Percentiles rank a stretch among this genome's conserved stretches.
Conservation (phyloP, 2,888 invertebrate species). For the Itoplectis maculator region DNA sequence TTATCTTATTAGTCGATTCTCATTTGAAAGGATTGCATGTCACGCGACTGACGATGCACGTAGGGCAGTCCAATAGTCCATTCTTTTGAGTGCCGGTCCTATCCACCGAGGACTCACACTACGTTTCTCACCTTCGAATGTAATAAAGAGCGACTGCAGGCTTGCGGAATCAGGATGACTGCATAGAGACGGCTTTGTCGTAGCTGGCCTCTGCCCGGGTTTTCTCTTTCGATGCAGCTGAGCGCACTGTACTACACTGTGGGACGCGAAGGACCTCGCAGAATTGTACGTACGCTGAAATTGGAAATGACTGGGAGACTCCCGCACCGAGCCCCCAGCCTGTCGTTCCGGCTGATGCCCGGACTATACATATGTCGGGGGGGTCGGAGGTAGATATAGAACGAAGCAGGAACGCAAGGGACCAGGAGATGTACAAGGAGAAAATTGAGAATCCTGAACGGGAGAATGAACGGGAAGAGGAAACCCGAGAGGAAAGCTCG, state of each 20-base stretch:
- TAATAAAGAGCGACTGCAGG: constrained; percentile 67
- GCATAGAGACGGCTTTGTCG: constrained; percentile 11
- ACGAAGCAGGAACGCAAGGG: not conserved
- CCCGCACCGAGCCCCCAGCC: constrained; percentile 7
- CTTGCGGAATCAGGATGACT: constrained; percentile 7
- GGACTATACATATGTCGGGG: constrained; percentile 17
- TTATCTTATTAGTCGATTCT: not conserved
- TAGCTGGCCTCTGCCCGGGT: constrained; percentile 1
- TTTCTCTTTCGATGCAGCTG: constrained; percentile 2
- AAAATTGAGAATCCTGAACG: constrained; percentile 64
- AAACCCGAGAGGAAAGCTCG: constrained; percentile 50
- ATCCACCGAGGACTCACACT: not conserved
- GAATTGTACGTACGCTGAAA: constrained; percentile 65
- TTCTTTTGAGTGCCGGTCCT: not conserved
- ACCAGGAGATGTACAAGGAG: constrained; percentile 37
- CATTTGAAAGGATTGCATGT: not conserved
- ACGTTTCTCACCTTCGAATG: constrained; percentile 34
- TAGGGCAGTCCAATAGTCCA: not conserved
- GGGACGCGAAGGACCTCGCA: constrained; percentile 57
- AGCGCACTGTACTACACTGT: constrained; percentile 21
- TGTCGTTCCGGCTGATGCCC: constrained; percentile 32
- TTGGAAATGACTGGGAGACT: constrained; percentile 64
- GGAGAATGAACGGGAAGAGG: constrained; percentile 36
- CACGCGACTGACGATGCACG: not conserved
- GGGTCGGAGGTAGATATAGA: not conserved